These are phyloP conservation scores for Aviceda subcristata DNA, from an alignment of 2,113 vertebrate species.

Conservation along the genomic window DNA sequence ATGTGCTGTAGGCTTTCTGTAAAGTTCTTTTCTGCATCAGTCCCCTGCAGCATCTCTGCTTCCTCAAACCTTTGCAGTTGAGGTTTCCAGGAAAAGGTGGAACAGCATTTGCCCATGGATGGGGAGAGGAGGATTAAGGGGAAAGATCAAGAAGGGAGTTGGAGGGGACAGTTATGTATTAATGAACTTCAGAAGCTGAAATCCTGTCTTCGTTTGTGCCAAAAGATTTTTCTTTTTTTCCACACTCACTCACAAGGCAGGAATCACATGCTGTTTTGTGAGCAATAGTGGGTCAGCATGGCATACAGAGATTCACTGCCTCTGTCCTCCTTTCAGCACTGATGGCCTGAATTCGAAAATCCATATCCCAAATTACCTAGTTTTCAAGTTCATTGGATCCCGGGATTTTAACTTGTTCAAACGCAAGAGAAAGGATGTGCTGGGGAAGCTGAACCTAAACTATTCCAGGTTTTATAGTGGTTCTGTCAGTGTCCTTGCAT, in stretches of 20 bases:
- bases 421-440: background rate
- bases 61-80: background rate
- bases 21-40: background rate
- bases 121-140: background rate
- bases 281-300: background rate
- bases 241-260: background rate
- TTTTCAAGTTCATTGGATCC: background rate
- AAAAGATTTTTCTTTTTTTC: background rate
- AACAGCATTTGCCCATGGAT: background rate
- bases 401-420: background rate
- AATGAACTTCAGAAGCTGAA: background rate
- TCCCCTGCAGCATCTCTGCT: background rate
- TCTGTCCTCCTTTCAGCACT: background rate
- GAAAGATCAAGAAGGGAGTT: background rate
- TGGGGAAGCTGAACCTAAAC: background rate
- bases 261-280: background rate
- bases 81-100: background rate
- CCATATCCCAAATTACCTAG: background rate
- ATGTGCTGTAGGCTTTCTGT: background rate
- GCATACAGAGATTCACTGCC: background rate
- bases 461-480: background rate
- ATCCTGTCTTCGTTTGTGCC: background rate
- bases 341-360: background rate
- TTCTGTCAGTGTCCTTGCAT: background rate
- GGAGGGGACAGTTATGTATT: background rate